Evolutionary conservation across 2,888 invertebrate genomes (phyloP).

Genomic region (Tetanocera ferruginea): DNA sequence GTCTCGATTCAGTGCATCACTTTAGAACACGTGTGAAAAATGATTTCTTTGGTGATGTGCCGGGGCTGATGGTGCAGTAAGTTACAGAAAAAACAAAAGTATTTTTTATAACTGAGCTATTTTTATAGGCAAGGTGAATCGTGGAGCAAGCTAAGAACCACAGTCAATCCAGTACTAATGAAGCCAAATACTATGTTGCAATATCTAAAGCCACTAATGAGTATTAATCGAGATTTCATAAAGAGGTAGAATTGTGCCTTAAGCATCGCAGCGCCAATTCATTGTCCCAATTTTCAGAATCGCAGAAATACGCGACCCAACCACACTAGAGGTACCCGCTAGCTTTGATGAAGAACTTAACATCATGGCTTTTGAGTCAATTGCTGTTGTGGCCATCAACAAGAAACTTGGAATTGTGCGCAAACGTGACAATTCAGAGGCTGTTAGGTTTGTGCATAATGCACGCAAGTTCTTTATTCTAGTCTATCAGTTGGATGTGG

Average conservation of each 20-base stretch:
- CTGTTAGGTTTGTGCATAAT: slow-evolving; percentile 48
- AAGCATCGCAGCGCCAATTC: too few relatives aligned
- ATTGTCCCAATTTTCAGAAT: slow-evolving; percentile 60
- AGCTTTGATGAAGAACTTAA: slow-evolving; percentile 72
- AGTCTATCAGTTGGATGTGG: slow-evolving; percentile 57
- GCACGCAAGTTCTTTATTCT: slow-evolving; percentile 48
- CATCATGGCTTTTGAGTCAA: slow-evolving; percentile 74
- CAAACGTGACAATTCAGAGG: slow-evolving; percentile 49
- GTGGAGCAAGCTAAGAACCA: background rate
- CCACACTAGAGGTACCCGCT: slow-evolving; percentile 64
- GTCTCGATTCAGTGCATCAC: background rate
- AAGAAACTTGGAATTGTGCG: slow-evolving; percentile 60
- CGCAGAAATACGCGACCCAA: slow-evolving; percentile 55
- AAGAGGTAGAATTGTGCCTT: background rate
- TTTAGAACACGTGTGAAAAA: background rate
- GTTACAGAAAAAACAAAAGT: background rate
- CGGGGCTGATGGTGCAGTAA: background rate
- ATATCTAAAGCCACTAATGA: background rate
- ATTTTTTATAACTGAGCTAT: background rate
- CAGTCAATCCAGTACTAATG: slow-evolving; percentile 4
- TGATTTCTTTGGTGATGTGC: background rate
- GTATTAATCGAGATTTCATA: background rate
- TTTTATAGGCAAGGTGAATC: background rate
- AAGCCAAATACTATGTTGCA: background rate
- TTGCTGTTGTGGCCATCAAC: slow-evolving; percentile 67